phyloP scores from a whole-genome alignment of 1,140 invertebrate genomes.

The Cydia amplana region DNA sequence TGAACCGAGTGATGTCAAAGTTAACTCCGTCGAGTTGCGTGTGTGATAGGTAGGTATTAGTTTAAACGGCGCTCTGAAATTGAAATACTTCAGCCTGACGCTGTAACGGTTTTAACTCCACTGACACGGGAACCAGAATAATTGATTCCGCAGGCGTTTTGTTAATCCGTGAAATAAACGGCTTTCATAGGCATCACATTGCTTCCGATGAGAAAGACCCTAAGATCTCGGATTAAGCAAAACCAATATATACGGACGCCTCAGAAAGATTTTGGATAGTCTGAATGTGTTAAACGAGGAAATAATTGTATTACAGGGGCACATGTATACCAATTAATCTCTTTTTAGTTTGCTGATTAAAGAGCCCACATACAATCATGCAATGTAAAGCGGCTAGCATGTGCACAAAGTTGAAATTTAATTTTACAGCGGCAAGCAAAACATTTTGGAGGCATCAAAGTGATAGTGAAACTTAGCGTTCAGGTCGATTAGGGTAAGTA shows the following conservation, averaged over 20 bases:
- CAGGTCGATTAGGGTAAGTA: conserved; percentile 67
- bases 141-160: conserved; percentile 22
- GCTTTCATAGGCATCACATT: background rate
- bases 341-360: conserved; percentile 5
- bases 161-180: conserved; percentile 23
- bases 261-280: background rate
- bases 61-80: conserved; percentile 52
- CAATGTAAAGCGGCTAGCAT: conserved; percentile 22
- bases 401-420: conserved; percentile 27
- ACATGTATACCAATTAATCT: background rate
- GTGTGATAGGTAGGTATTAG: conserved; percentile 35
- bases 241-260: background rate
- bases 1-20: conserved; percentile 42
- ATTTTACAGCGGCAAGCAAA: conserved; percentile 26
- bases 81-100: conserved; percentile 45
- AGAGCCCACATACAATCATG: conserved; percentile 7
- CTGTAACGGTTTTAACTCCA: conserved; percentile 15
- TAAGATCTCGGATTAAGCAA: background rate
- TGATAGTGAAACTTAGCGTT: conserved; percentile 59
- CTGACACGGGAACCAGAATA: conserved; percentile 23
- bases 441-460: conserved; percentile 49
- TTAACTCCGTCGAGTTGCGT: conserved; percentile 42
- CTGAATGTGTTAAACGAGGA: background rate
- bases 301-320: background rate
- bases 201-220: background rate